phyloP scores from a whole-genome alignment of 2,888 invertebrate species.

The Branchellion lobata region DNA sequence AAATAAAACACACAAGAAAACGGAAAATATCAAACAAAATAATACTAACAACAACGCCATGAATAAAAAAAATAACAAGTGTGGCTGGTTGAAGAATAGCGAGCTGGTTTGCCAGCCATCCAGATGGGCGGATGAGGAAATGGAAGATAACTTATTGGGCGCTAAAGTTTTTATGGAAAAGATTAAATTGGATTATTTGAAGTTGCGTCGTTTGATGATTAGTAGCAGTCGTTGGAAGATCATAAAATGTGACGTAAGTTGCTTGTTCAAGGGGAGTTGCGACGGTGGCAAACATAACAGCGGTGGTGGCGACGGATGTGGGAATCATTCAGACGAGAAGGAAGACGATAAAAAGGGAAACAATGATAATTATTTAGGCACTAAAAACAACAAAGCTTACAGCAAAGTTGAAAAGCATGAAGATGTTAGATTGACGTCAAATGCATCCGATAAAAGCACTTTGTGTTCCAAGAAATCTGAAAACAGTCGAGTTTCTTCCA shows the following conservation, averaged over 20 bases:
- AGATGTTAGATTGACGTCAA: not conserved
- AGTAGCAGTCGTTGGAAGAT: constrained; percentile 19
- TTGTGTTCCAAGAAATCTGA: not conserved
- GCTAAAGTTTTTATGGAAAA: constrained; percentile 15
- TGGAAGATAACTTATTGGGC: constrained; percentile 1
- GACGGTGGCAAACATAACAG: not conserved
- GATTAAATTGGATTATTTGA: constrained; percentile 5
- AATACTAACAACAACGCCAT: not conserved
- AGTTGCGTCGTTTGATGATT: constrained; percentile 12
- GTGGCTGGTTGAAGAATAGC: constrained; percentile 11
- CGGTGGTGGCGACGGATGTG: not conserved
- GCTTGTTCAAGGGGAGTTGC: not conserved
- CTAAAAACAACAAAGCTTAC: not conserved
- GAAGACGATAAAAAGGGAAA: too few relatives aligned
- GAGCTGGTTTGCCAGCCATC: constrained; percentile 23
- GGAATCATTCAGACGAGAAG: not conserved
- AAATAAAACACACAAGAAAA: too few relatives aligned
- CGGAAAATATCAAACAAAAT: too few relatives aligned
- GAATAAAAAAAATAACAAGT: not conserved
- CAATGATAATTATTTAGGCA: too few relatives aligned
- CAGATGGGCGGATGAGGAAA: constrained; percentile 27
- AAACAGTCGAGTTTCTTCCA: not conserved
- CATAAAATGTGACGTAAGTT: not conserved
- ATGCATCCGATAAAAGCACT: not conserved
- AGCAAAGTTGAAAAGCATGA: not conserved